These are phyloP conservation scores for Odiellus spinosus DNA, from an alignment of 2,888 invertebrate species.

Conservation along the genomic window DNA sequence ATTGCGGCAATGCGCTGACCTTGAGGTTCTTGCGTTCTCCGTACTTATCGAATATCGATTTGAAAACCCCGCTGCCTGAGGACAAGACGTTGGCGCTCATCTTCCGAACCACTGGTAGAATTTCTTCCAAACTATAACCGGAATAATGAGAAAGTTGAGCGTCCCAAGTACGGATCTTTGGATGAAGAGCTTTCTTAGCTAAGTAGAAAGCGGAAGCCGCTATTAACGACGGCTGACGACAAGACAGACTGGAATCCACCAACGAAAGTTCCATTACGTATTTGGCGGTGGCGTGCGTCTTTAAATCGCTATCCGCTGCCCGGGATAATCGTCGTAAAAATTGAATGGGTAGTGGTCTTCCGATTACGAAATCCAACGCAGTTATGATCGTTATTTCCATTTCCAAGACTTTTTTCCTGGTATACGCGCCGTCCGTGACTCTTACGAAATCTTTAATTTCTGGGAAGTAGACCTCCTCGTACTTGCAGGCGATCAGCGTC, in stretches of 20 bases:
- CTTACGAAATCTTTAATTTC: conserved; percentile 75
- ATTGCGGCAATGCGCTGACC: no score
- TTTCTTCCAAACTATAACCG: conserved; percentile 48
- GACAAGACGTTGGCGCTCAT: no score
- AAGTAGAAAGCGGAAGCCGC: conserved; percentile 65
- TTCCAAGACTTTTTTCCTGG: conserved; percentile 53
- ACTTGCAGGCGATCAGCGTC: conserved; percentile 80
- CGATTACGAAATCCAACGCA: conserved; percentile 60
- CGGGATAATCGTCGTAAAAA: conserved; percentile 57
- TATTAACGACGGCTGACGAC: conserved; percentile 60
- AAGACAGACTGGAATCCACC: conserved; percentile 58
- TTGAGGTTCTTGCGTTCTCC: no score
- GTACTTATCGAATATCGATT: no score
- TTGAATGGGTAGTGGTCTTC: conserved; percentile 70
- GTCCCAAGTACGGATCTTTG: conserved; percentile 44
- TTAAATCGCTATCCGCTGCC: conserved; percentile 37
- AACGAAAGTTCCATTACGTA: conserved; percentile 74
- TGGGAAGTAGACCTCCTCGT: conserved; percentile 83
- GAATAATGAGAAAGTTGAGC: conserved; percentile 58
- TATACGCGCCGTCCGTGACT: conserved; percentile 75
- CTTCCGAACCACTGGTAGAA: conserved; percentile 44
- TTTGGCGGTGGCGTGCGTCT: conserved; percentile 68
- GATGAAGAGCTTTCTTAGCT: conserved; percentile 35
- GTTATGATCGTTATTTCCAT: conserved; percentile 68
- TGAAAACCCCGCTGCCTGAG: no score